These are phyloP conservation scores for Taenioides sp. DNA, from an alignment of 2,797 vertebrate genomes.

Conservation along the genomic window DNA sequence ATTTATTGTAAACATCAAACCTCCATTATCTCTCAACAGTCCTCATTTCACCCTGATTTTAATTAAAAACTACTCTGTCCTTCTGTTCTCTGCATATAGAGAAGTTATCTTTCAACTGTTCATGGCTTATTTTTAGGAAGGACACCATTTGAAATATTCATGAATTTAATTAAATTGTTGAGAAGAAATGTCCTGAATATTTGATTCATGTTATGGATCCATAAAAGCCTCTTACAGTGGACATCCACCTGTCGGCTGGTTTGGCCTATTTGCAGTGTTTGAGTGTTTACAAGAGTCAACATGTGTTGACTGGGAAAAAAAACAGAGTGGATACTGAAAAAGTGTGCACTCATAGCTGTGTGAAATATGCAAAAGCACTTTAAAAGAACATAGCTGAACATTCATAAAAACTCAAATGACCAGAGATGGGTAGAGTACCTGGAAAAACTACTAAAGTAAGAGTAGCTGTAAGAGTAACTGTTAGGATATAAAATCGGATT, in stretches of 20 bases:
- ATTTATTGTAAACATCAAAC: conserved; percentile 22
- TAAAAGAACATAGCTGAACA: conserved; percentile 19
- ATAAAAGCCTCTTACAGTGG: conserved; percentile 48
- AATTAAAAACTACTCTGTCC: conserved; percentile 8
- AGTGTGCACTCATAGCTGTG: conserved; percentile 20
- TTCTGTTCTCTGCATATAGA: conserved; percentile 17
- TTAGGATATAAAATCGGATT: too few species aligned
- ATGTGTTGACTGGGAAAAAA: background rate
- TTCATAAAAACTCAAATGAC: too few species aligned
- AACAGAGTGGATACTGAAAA: background rate
- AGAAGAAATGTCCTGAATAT: conserved; percentile 59
- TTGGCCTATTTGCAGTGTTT: background rate
- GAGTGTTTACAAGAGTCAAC: background rate
- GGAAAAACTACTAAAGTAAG: too few species aligned
- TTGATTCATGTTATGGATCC: conserved; percentile 50
- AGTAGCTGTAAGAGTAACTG: too few species aligned
- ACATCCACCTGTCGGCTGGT: conserved; percentile 27
- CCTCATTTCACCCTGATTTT: conserved; percentile 32
- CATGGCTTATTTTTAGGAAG: conserved; percentile 56
- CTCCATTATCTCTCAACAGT: conserved; percentile 34
- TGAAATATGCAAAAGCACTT: conserved; percentile 33
- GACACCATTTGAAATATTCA: conserved; percentile 62
- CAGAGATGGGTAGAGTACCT: too few species aligned
- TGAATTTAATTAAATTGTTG: conserved; percentile 64
- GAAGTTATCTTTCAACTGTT: conserved; percentile 58